phyloP scores from a whole-genome alignment of 2,797 vertebrate genomes.

The Garrulus glandarius region DNA sequence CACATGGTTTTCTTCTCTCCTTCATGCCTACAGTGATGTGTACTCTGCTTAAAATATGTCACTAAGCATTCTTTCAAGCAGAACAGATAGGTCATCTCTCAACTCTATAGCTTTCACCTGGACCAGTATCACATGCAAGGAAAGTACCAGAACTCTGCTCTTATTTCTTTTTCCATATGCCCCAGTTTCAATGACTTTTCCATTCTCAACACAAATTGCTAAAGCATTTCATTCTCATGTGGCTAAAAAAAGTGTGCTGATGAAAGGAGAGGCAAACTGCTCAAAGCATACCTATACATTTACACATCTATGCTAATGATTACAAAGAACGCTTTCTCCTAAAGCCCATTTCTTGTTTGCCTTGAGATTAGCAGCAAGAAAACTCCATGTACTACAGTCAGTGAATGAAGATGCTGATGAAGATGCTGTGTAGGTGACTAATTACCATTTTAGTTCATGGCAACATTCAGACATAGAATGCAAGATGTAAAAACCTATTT shows the following conservation, averaged over 20 bases:
- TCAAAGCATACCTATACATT: background rate
- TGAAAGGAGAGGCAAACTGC: conserved; percentile 27
- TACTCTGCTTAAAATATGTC: background rate
- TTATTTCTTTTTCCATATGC: background rate
- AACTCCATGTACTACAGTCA: background rate
- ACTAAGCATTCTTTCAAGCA: background rate
- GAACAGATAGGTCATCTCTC: background rate
- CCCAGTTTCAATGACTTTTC: background rate
- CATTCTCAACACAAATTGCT: background rate
- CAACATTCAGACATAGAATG: background rate
- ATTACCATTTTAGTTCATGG: conserved; percentile 32
- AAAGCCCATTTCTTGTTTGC: background rate
- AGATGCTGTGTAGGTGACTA: conserved; percentile 44
- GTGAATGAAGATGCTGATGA: conserved; percentile 37
- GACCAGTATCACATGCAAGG: background rate
- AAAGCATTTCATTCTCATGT: conserved; percentile 9
- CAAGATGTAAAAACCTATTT: background rate
- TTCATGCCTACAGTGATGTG: background rate
- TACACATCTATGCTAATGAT: background rate
- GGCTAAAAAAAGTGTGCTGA: background rate
- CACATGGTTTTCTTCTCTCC: background rate
- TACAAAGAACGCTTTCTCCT: conserved; percentile 15
- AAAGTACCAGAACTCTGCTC: background rate
- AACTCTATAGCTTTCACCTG: background rate
- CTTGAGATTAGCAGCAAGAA: conserved; percentile 30